phyloP scores from a whole-genome alignment of 2,113 vertebrate genomes.

The Beaufortia kweichowensis region DNA sequence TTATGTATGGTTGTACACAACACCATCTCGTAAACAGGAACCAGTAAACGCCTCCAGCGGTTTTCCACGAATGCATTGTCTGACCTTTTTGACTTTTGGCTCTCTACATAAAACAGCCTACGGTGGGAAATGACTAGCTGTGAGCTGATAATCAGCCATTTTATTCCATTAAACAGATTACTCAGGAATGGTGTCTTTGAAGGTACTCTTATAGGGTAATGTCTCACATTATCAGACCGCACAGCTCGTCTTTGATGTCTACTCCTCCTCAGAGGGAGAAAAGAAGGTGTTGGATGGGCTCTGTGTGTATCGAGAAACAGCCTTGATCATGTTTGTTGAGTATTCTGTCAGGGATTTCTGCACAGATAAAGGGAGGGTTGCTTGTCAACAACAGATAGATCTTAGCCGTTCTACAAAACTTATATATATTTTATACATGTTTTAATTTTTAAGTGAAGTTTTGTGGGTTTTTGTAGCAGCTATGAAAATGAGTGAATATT shows the following conservation, averaged over 20 bases:
- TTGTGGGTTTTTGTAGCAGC: conserved; percentile 10
- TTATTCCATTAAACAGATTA: conserved; percentile 27
- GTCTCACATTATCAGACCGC: conserved; percentile 14
- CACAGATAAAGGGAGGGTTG: conserved; percentile 14
- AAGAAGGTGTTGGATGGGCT: background rate
- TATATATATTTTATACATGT: background rate
- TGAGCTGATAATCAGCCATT: conserved; percentile 22
- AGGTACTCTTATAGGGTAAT: conserved; percentile 19
- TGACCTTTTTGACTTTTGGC: too few relatives aligned
- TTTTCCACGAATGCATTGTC: too few relatives aligned
- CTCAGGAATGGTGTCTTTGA: conserved; percentile 10
- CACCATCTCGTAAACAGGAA: too few relatives aligned
- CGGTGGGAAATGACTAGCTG: conserved; percentile 5
- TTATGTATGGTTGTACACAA: background rate
- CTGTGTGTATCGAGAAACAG: background rate
- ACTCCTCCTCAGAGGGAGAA: conserved; percentile 9
- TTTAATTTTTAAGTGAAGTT: background rate
- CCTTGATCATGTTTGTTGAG: conserved; percentile 53
- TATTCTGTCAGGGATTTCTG: conserved; percentile 33
- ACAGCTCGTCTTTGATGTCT: conserved; percentile 8
- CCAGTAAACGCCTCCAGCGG: too few relatives aligned
- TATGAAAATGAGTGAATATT: conserved; percentile 10
- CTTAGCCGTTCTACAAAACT: background rate
- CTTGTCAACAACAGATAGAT: conserved; percentile 18
- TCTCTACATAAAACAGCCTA: background rate